Base-by-base conservation (phyloP, 2,797 vertebrate genomes). In the Novumbra hubbsi region DNA sequence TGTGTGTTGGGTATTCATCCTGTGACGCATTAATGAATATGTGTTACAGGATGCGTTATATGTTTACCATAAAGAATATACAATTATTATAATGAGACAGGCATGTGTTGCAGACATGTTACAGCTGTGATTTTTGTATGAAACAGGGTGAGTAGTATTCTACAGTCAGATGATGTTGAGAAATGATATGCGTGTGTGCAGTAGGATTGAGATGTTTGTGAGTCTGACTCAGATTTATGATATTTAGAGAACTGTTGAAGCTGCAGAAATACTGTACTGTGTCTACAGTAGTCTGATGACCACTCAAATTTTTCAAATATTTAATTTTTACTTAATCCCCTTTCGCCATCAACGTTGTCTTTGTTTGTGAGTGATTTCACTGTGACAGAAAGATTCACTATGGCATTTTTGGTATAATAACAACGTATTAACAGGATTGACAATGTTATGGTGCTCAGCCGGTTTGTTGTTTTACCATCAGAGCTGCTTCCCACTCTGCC, bases 241-340 rank as follows among this genome's bases (percentile, higher is more conserved):
- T 66, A 8, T 66, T 8, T 32, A 30, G 5, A 15, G 6, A 52
- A 52, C 50, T 19, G 50, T 52, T 52, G 7, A 16, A 52, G 50
- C 15, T 12, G 45, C 45, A 48, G 12, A 48, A 52, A 19, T 6
- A 52, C 5, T n/a, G 16, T 19, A 17, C 6, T 17, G 5, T 52
- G 11, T 60, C n/a, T 21, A 60, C 12, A 62, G 9, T 32, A 32
- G 32, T 32, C 32, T 32, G 32, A 32, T 27, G 14, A 63, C 27
- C 15, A 24, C 27, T 15, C 70, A 50, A 76, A 50, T 2, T 50
- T 2, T 50, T 80, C 80, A 81, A 78, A 34, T 82, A 68, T 76
- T 16, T 57, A 4, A 4, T 38, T 52, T 60, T 19, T 21, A 5
- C 27, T 70, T 15, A 27, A 28, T 55, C 45, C 5, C 45, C 21